phyloP scores from a whole-genome alignment of 2,888 invertebrate species.

The Himalopsyche anomala region DNA sequence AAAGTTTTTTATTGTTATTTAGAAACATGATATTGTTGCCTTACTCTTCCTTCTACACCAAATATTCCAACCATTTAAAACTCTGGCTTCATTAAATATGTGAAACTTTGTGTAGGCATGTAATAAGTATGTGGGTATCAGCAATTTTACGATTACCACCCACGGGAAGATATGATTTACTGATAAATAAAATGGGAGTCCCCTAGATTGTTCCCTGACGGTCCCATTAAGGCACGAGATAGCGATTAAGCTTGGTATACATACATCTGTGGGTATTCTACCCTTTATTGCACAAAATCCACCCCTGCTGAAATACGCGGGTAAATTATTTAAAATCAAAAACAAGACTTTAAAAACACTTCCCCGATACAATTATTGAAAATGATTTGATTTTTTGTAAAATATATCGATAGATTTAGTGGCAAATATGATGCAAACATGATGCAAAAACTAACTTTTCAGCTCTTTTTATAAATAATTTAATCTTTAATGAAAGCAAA shows the following conservation, averaged over 20 bases:
- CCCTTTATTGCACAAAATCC: conserved; percentile 53
- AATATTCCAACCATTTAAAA: neutral
- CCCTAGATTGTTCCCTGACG: conserved; percentile 33
- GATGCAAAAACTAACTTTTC: too few species aligned
- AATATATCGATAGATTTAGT: too few species aligned
- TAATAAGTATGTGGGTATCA: conserved; percentile 43
- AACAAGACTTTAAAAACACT: too few species aligned
- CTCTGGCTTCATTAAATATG: conserved; percentile 16
- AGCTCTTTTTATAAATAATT: too few species aligned
- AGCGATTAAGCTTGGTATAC: conserved; percentile 50
- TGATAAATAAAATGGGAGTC: conserved; percentile 56
- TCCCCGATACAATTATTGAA: too few species aligned
- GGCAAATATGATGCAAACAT: too few species aligned
- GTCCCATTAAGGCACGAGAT: conserved; percentile 48
- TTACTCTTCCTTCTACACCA: too few species aligned
- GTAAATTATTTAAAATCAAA: neutral
- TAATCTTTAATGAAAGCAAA: too few species aligned
- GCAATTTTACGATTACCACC: conserved; percentile 51
- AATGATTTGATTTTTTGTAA: too few species aligned
- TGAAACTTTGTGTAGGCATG: conserved; percentile 4
- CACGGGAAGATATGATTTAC: conserved; percentile 58
- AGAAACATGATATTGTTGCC: too few species aligned
- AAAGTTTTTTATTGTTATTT: too few species aligned
- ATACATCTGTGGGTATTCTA: conserved; percentile 49
- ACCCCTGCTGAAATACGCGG: conserved; percentile 47